Evolutionary conservation across 1,140 invertebrate genomes (phyloP).

Genomic region (Trissolcus basalis): DNA sequence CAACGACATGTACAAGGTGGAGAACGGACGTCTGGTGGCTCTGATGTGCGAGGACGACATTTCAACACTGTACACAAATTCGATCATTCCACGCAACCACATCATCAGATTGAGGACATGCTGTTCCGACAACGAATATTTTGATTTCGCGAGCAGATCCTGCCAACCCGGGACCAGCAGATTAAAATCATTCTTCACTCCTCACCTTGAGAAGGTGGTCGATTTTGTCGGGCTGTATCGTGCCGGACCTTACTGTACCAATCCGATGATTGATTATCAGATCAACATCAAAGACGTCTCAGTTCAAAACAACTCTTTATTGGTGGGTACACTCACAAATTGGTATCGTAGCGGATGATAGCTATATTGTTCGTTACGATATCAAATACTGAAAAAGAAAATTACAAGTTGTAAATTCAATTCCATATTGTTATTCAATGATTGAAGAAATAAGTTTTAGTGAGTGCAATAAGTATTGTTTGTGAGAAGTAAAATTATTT

Average conservation of each 20-base stretch:
- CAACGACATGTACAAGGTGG: neutral
- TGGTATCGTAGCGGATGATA: too few relatives aligned
- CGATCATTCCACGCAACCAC: neutral
- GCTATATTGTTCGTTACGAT: too few relatives aligned
- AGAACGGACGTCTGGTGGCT: conserved; percentile 7
- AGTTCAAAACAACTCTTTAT: conserved; percentile 10
- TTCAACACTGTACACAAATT: neutral
- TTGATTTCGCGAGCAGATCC: conserved; percentile 19
- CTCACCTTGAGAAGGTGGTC: neutral
- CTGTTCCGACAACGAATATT: conserved; percentile 20
- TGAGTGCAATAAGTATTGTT: too few relatives aligned
- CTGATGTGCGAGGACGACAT: conserved; percentile 19
- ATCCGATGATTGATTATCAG: conserved; percentile 41
- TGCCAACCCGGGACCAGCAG: neutral
- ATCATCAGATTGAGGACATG: conserved; percentile 34
- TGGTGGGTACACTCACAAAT: too few relatives aligned
- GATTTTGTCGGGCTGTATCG: conserved; percentile 34
- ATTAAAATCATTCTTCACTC: neutral
- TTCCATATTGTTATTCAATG: too few relatives aligned
- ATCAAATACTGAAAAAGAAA: too few relatives aligned
- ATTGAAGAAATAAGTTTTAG: too few relatives aligned
- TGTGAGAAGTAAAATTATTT: too few relatives aligned
- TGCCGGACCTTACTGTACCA: conserved; percentile 27
- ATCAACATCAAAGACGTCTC: conserved; percentile 6
- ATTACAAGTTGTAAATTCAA: too few relatives aligned